Base-by-base conservation (phyloP, 1,140 invertebrate genomes). In the Temnothorax curvispinosus region DNA sequence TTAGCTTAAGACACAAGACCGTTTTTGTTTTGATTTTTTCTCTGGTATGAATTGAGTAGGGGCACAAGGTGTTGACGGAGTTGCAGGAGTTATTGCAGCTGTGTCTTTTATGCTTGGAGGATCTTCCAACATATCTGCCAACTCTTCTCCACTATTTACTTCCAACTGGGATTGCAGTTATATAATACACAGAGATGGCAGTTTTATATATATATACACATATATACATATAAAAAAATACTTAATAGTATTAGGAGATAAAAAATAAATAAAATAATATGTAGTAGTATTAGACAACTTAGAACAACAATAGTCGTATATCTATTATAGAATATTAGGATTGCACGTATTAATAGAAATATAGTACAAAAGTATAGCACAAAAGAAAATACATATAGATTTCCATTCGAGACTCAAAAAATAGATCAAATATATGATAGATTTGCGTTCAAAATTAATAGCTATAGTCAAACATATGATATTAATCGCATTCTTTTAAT, bases 101-200 rank as follows among this genome's bases (percentile, higher is more conserved):
- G 91, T 90, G 80, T 94, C 93, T 93, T 93, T 93, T 90, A 93
- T 93, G 78, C 88, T 92, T 76, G 94, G 93, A 91, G 94, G 93
- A 86, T 94, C 94, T 92, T 95, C 94, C 93, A 95, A 91, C 93
- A 94, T 94, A 88, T 95, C 94, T 78, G 94, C 92, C 92, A 95
- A 92, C 87, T 95, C 94, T 74, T 94, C 94, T 54, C 94, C 94
- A 89, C 92, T 94, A 94, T 93, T 95, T 91, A 95, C 93, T 93
- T 95, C 94, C 93, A 94, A 94, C 94, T 95, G 90, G 78, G 89
- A 89, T 92, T 60, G 76, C 78, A 81, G 72, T 89, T 88, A 86
- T 85, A 85, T 52, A 91, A 91, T 77, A 88, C 82, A 81, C 80
- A 81, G 80, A 85, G 67, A 86, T 81, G 71, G 86, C 38, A 72